These are phyloP conservation scores for Trachurus trachurus DNA, from an alignment of 2,797 vertebrate genomes.

Conservation along the genomic window DNA sequence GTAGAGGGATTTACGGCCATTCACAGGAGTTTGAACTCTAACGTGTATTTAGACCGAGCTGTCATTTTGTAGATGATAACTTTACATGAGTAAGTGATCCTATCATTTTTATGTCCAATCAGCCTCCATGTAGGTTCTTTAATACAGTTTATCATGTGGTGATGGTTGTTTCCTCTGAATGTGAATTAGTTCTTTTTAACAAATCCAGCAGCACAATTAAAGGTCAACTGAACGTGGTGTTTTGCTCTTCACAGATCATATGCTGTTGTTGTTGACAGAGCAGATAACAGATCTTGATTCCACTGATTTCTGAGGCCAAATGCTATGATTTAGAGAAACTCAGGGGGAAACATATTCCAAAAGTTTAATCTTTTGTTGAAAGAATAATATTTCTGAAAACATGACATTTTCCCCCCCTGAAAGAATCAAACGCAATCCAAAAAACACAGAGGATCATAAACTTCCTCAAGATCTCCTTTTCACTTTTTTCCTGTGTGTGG, in stretches of 20 bases:
- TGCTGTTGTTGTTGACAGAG: constrained; percentile 21
- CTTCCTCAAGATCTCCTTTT: constrained; percentile 64
- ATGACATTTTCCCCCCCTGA: constrained; percentile 29
- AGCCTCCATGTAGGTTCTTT: neutral
- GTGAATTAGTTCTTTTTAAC: constrained; percentile 6
- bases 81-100: neutral
- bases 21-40: constrained; percentile 21
- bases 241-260: constrained; percentile 21
- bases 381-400: constrained; percentile 33
- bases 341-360: neutral
- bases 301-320: constrained; percentile 11
- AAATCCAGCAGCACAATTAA: neutral
- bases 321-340: constrained; percentile 22
- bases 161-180: constrained; percentile 10
- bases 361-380: constrained; percentile 41
- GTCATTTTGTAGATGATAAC: constrained; percentile 16
- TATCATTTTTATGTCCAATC: neutral
- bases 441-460: constrained; percentile 56
- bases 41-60: constrained; percentile 1
- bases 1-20: constrained; percentile 17
- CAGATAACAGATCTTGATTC: constrained; percentile 3
- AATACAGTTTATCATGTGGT: neutral
- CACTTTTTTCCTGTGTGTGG: constrained; percentile 58
- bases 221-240: constrained; percentile 4
- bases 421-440: constrained; percentile 43